Evolutionary conservation across 2,113 vertebrate genomes (phyloP), one percentile per base, ranked within the genome.

Genomic region (Copsychus sechellarum): DNA sequence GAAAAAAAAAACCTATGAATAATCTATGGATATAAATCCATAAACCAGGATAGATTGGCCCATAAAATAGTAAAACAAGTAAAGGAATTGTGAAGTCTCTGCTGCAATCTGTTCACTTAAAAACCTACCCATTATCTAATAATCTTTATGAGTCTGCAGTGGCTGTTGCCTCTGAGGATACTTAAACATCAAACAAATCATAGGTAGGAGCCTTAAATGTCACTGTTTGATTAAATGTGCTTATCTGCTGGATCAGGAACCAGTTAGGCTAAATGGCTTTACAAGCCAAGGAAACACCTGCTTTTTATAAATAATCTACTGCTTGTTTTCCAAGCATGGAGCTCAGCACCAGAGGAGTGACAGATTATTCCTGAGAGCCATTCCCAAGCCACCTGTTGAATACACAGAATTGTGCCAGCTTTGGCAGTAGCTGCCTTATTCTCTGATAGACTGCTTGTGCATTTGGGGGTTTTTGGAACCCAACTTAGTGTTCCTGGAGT

Each of bases 211-310:
- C 96, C 90, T 90, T 83, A 67, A 97, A 95, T 95, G 96, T 95
- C 97, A 95, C 92, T 96, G 86, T 94, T 96, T 97, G 97, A 96
- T 96, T 91, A 93, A 97, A 93, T 92, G 93, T 93, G 61, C 96
- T 97, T 97, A 97, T 97, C 97, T 98, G 87, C 88, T 94, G 81
- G 90, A 95, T 97, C 97, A 97, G 97, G 97, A 98, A 98, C 96
- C 96, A 90, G 93, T 97, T 95, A 90, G 85, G 62, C 93, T 95
- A 80, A 97, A 96, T 97, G 95, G 93, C 96, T 98, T 98, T 97
- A 98, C 93, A 96, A 92, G 97, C 84, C 71, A 82, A 97, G 97
- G 97, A 97, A 98, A 96, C 98, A 98, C 97, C 98, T 98, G 97
- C 95, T 97, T 96, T 97, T 92, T 95, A 76, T 95, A 95, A 97